Evolutionary conservation across 92 coral and sea anemone species (phyloP).

Genomic region (Blastomussa wellsi): DNA sequence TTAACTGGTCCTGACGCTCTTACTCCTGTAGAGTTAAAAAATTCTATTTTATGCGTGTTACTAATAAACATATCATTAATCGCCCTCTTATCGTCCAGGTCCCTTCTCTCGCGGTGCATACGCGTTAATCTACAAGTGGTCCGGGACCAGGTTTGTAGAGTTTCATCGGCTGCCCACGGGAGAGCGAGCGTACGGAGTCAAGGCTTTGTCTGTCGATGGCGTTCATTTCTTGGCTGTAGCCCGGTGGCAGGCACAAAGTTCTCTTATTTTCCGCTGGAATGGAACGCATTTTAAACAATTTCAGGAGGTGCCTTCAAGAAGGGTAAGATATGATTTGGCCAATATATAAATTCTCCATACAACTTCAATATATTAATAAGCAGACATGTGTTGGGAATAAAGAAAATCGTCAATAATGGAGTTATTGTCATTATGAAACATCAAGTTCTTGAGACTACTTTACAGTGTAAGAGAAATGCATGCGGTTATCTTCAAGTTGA

Average conservation of each 20-base stretch:
- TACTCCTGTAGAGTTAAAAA: background rate
- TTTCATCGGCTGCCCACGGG: slow-evolving; percentile 67
- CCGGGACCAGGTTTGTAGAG: slow-evolving; percentile 71
- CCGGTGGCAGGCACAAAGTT: slow-evolving; percentile 72
- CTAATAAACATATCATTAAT: background rate
- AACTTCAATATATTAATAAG: background rate
- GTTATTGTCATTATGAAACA: background rate
- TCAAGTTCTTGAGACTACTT: background rate
- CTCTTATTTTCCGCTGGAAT: slow-evolving; percentile 87
- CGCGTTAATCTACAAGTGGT: slow-evolving; percentile 83
- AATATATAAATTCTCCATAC: background rate
- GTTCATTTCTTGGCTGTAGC: slow-evolving; percentile 77
- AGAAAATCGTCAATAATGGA: no score
- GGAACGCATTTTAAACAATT: slow-evolving; percentile 75
- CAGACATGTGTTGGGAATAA: background rate
- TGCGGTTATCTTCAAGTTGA: background rate
- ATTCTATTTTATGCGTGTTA: background rate
- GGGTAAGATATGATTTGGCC: slow-evolving; percentile 48
- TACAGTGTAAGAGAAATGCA: background rate
- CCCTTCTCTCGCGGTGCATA: slow-evolving; percentile 78
- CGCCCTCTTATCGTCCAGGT: slow-evolving; percentile 49
- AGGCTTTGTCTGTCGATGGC: slow-evolving; percentile 70
- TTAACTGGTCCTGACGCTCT: no score
- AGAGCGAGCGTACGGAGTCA: slow-evolving; percentile 82
- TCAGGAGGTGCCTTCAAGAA: slow-evolving; percentile 80